These are phyloP conservation scores for Lepidocolaptes lacrymiger DNA, from an alignment of 2,797 vertebrate genomes.

Conservation along the genomic window DNA sequence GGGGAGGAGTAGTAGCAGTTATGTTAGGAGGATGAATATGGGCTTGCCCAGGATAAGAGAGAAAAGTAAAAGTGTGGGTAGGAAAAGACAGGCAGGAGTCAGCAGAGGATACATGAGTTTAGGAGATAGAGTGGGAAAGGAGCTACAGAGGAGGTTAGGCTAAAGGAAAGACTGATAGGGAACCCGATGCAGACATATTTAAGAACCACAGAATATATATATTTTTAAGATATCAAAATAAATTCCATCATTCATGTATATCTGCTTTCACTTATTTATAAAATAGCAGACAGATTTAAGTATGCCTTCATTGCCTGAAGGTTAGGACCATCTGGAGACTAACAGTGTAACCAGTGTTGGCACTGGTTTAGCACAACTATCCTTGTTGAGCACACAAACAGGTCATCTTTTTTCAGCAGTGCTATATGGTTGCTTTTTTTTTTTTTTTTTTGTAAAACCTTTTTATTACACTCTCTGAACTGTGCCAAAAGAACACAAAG, in stretches of 20 bases:
- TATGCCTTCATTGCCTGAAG: neutral
- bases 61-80: neutral
- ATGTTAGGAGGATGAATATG: accelerated
- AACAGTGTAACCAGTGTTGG: neutral
- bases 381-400: neutral
- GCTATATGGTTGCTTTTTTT: neutral
- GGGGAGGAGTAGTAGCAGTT: neutral
- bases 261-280: neutral
- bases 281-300: neutral
- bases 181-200: neutral
- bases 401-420: neutral
- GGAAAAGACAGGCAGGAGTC: neutral
- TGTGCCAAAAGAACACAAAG: neutral
- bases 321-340: neutral
- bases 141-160: accelerated
- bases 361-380: neutral
- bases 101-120: neutral
- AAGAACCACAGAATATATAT: neutral
- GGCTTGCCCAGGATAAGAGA: accelerated
- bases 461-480: neutral
- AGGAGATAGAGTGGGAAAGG: neutral
- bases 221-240: neutral
- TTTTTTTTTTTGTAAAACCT: neutral
- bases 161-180: neutral
- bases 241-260: neutral